Evolutionary conservation across 2,888 invertebrate species (phyloP).

Genomic region (Clusia tigrina): DNA sequence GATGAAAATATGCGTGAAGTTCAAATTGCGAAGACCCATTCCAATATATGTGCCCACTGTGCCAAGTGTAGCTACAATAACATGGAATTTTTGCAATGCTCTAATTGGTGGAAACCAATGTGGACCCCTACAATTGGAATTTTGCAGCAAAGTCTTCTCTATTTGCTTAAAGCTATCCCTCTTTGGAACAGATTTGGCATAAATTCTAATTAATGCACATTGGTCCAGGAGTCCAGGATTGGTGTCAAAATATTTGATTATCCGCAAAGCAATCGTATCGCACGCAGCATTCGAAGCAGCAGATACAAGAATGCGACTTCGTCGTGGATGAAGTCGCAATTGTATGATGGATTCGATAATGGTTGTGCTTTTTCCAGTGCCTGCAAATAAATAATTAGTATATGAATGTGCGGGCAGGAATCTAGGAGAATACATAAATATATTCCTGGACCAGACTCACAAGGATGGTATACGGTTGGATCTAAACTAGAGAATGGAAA

Average conservation of each 20-base stretch:
- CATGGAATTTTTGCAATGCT: constrained; percentile 65
- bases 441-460: no score
- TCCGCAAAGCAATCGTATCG: constrained; percentile 70
- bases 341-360: constrained; percentile 76
- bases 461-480: no score
- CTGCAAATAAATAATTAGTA: no score
- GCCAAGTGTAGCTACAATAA: constrained; percentile 72
- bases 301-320: constrained; percentile 70
- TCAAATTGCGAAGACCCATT: constrained; percentile 44
- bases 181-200: constrained; percentile 58
- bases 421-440: no score
- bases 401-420: no score
- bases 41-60: constrained; percentile 66
- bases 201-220: constrained; percentile 65
- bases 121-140: constrained; percentile 60
- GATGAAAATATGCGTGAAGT: constrained; percentile 74
- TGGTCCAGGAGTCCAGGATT: constrained; percentile 25
- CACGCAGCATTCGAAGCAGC: constrained; percentile 78
- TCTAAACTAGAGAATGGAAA: no score
- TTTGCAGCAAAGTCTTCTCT: constrained; percentile 51
- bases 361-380: constrained; percentile 80
- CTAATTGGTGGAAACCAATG: background rate
- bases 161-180: no score
- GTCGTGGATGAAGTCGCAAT: constrained; percentile 62
- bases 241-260: constrained; percentile 55